Evolutionary conservation across 2,888 invertebrate species (phyloP).

Genomic region (Parochlus steinenii): DNA sequence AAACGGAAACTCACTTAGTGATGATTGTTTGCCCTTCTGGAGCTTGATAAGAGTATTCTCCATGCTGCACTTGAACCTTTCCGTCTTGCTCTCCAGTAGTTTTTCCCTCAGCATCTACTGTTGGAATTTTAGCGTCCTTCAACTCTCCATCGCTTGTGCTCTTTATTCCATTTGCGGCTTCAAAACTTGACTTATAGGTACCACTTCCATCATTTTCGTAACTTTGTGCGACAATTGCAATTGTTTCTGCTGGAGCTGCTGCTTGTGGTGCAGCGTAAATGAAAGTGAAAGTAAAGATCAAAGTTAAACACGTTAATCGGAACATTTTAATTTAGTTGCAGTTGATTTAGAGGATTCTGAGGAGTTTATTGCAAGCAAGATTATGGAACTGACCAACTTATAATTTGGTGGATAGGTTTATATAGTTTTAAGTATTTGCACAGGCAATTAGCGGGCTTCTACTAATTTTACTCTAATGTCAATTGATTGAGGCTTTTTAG

Average conservation of each 20-base stretch:
- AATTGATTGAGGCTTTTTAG: too few relatives aligned
- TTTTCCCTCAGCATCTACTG: constrained; percentile 29
- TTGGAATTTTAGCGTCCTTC: constrained; percentile 38
- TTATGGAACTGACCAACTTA: too few relatives aligned
- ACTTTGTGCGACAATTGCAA: constrained; percentile 32
- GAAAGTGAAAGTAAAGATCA: background rate
- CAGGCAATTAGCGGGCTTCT: too few relatives aligned
- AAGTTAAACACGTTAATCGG: background rate
- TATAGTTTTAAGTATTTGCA: too few relatives aligned
- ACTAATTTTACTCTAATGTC: too few relatives aligned
- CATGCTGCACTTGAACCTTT: constrained; percentile 40
- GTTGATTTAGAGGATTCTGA: too few relatives aligned
- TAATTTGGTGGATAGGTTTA: too few relatives aligned
- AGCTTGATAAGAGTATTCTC: constrained; percentile 52
- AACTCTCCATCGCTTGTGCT: constrained; percentile 55
- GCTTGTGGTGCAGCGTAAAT: constrained; percentile 1
- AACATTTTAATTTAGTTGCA: background rate
- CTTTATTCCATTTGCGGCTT: constrained; percentile 62
- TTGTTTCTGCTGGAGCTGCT: constrained; percentile 22
- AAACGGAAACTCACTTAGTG: too few relatives aligned
- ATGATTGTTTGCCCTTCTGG: constrained; percentile 42
- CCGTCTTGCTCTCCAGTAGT: constrained; percentile 39
- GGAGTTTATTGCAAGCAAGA: too few relatives aligned
- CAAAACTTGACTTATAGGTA: constrained; percentile 41
- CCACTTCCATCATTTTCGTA: constrained; percentile 32